Percentiles rank a stretch among this genome's conserved stretches.
These are phyloP conservation scores for Heliangelus exortis DNA, from an alignment of 2,797 vertebrate genomes.

Conservation along the genomic window DNA sequence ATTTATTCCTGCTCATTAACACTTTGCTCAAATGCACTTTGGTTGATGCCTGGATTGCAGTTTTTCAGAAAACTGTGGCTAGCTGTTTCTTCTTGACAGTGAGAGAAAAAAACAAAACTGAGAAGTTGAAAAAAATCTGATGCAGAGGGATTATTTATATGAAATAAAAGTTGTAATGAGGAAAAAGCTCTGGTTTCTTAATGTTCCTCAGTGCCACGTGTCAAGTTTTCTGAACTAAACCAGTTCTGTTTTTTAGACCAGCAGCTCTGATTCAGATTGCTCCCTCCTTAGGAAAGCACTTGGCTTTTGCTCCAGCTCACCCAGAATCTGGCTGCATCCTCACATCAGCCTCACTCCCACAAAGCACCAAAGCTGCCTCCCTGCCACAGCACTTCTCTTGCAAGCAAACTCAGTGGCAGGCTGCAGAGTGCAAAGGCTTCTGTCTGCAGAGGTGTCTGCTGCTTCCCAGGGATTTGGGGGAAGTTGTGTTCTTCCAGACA, in stretches of 20 bases:
- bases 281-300: background rate
- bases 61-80: slow-evolving; percentile 3
- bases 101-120: background rate
- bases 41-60: slow-evolving; percentile 25
- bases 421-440: background rate
- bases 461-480: background rate
- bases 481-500: background rate
- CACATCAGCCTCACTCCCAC: background rate
- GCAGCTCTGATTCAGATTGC: background rate
- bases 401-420: background rate
- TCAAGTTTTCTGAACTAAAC: background rate
- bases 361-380: background rate
- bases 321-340: background rate
- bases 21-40: slow-evolving; percentile 28
- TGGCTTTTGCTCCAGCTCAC: background rate
- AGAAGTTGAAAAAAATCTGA: background rate
- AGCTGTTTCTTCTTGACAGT: slow-evolving; percentile 18
- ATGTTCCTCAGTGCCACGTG: background rate
- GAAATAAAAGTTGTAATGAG: slow-evolving; percentile 59
- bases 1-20: slow-evolving; percentile 26
- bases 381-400: background rate
- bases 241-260: background rate
- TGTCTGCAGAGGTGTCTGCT: background rate
- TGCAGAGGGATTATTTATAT: slow-evolving; percentile 53
- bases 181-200: background rate